phyloP scores from a whole-genome alignment of 2,113 vertebrate species.

The Dasypus novemcinctus region DNA sequence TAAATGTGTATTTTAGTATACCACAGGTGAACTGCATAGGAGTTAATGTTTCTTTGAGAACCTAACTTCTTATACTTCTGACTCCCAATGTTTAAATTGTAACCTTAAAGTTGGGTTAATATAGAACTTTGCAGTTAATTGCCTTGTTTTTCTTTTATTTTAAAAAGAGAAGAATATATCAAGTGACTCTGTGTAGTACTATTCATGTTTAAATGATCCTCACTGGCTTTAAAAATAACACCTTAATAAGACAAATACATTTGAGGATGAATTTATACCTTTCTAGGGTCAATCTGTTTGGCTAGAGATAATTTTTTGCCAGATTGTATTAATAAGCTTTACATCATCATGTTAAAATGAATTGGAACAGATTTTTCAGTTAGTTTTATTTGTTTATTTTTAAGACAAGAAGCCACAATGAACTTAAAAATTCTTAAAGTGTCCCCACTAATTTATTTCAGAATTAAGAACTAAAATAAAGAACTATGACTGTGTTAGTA shows the following conservation, averaged over 20 bases:
- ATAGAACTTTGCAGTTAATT: constrained; percentile 43
- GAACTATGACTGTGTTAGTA: not conserved
- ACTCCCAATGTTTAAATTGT: constrained; percentile 6
- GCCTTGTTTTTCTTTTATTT: constrained; percentile 46
- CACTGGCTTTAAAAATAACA: constrained; percentile 39
- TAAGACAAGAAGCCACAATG: not conserved
- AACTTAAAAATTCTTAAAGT: not conserved
- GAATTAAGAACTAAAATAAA: not conserved
- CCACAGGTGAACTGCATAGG: constrained; percentile 32
- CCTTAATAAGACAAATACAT: not conserved
- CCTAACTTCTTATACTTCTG: constrained; percentile 9
- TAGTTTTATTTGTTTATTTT: constrained; percentile 14
- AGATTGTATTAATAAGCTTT: not conserved
- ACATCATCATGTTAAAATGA: constrained; percentile 9
- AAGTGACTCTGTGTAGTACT: not conserved
- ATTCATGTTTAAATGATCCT: constrained; percentile 12
- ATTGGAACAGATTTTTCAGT: not conserved
- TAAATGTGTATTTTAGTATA: constrained; percentile 44
- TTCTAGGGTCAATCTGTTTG: not conserved
- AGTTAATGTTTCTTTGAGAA: constrained; percentile 35
- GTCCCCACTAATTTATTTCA: not conserved
- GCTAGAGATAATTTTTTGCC: not conserved
- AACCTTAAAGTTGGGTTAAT: constrained; percentile 34
- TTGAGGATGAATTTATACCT: not conserved
- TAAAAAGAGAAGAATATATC: constrained; percentile 34